Percentiles rank a stretch among this genome's conserved stretches.
Evolutionary conservation across 2,797 vertebrate genomes (phyloP).

Genomic region (Synanceia verrucosa): DNA sequence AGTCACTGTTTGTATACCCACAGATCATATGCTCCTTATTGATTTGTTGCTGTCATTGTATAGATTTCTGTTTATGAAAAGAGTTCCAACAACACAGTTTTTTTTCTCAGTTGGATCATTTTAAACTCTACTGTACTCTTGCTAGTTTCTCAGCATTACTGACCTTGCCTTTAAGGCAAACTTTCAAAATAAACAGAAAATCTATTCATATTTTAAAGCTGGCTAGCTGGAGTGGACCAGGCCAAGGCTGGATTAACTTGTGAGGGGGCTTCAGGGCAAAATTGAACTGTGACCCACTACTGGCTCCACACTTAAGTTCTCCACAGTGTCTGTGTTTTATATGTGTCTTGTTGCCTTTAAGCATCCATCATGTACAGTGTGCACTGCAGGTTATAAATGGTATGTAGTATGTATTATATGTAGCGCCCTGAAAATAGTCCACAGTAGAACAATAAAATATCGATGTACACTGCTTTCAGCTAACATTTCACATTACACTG

Average conservation of each 20-base stretch:
- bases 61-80: no score
- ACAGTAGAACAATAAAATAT: no score
- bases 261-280: background rate
- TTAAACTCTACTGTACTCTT: background rate
- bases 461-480: no score
- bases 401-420: no score
- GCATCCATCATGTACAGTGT: background rate
- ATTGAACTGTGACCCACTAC: background rate
- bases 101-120: background rate
- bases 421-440: no score
- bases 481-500: background rate
- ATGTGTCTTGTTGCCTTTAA: conserved; percentile 2
- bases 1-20: no score
- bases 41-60: no score
- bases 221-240: background rate
- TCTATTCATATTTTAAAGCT: background rate
- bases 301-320: background rate
- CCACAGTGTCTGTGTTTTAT: background rate
- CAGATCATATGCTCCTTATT: no score
- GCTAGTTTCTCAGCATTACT: background rate
- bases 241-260: background rate
- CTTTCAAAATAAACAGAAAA: background rate
- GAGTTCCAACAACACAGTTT: background rate
- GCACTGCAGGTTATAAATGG: background rate
- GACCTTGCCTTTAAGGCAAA: background rate